phyloP scores from a whole-genome alignment of 2,797 vertebrate species.

The Macropus fuliginosus region DNA sequence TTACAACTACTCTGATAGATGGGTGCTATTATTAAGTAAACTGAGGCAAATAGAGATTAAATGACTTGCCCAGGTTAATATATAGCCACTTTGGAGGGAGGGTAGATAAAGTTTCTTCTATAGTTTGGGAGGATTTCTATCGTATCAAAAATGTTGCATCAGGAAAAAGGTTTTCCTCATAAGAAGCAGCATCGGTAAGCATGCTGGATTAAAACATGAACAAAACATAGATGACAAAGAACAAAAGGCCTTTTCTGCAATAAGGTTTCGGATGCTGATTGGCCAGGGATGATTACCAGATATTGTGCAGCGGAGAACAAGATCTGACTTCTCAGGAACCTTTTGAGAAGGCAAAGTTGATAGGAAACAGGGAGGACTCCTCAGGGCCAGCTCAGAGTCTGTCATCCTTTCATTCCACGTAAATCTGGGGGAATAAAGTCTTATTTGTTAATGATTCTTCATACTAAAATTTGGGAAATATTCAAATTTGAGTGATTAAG shows the following conservation, averaged over 20 bases:
- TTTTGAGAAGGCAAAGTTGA: conserved; percentile 75
- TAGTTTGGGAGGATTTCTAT: background rate
- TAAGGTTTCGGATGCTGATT: background rate
- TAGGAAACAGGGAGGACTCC: conserved; percentile 62
- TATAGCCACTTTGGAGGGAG: background rate
- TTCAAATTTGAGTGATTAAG: background rate
- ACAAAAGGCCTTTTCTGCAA: background rate
- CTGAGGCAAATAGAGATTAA: background rate
- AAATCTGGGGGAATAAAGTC: conserved; percentile 71
- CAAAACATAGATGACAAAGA: background rate
- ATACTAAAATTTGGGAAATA: background rate
- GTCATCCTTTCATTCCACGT: conserved; percentile 63
- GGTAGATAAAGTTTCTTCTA: background rate
- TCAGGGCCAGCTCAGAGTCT: conserved; percentile 31
- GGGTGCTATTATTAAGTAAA: background rate
- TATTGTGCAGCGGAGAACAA: conserved; percentile 69
- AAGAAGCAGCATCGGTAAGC: background rate
- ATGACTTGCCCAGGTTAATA: background rate
- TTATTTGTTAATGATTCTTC: background rate
- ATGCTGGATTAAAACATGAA: background rate
- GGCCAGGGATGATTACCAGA: conserved; percentile 65
- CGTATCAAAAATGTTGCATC: background rate
- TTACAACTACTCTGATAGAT: background rate
- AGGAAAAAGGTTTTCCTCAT: background rate
- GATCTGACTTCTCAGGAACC: conserved; percentile 74